Percentiles rank a stretch among this genome's conserved stretches.
phyloP scores from a whole-genome alignment of 2,888 invertebrate species.

The Dryobotodes eremita region DNA sequence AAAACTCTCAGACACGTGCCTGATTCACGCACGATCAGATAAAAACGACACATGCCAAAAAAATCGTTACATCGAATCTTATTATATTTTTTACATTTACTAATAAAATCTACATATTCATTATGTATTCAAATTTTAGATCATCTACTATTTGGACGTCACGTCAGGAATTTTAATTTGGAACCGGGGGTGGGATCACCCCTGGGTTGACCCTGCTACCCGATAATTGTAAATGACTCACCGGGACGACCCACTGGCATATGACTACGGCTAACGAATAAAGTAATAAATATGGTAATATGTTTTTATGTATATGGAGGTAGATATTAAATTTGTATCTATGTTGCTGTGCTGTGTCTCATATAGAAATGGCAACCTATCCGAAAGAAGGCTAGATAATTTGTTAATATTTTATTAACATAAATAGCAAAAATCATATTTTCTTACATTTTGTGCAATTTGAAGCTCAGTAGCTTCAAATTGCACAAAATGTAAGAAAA shows the following conservation, averaged over 20 bases:
- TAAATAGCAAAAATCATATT: no score
- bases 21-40: slow-evolving; percentile 36
- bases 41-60: slow-evolving; percentile 28
- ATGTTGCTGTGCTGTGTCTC: not conserved
- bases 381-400: not conserved
- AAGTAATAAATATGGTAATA: slow-evolving; percentile 51
- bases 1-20: slow-evolving; percentile 45
- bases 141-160: slow-evolving; percentile 79
- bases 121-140: slow-evolving; percentile 78
- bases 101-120: slow-evolving; percentile 67
- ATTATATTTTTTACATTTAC: slow-evolving; percentile 63
- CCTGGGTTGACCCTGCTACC: slow-evolving; percentile 74
- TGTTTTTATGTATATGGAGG: slow-evolving; percentile 5
- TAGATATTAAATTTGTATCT: not conserved
- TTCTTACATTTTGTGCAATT: no score
- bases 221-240: slow-evolving; percentile 82
- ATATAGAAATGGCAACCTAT: not conserved
- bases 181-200: slow-evolving; percentile 76
- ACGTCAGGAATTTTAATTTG: slow-evolving; percentile 83
- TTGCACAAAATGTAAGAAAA: no score
- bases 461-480: no score
- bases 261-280: slow-evolving; percentile 33
- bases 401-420: no score
- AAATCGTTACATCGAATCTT: slow-evolving; percentile 47
- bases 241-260: slow-evolving; percentile 43